Evolutionary conservation across 2,113 vertebrate genomes (phyloP), one percentile per base, ranked within the genome.

Genomic region (Baryphthengus martii): DNA sequence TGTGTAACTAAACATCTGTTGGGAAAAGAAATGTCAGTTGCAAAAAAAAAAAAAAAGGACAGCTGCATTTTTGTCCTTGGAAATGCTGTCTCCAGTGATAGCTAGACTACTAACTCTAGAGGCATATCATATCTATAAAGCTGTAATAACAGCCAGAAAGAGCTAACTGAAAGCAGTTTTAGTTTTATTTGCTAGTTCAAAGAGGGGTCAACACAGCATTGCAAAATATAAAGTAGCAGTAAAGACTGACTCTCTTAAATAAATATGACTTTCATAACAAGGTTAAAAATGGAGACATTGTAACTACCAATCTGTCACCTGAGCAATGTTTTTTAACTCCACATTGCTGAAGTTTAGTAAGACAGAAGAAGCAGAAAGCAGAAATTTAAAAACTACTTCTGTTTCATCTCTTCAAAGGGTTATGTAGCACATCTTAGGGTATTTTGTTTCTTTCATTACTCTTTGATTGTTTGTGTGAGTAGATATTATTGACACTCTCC

Each of bases 11-110:
- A 78, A 45, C 2, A 25, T 7, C 40, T 89, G 29, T 28, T 37
- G 17, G 18, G 21, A 72, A 94, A 66, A 58, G 6, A 84, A 80
- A 81, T 52, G 8, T 0, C 59, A 80, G 6, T 6, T 76, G 18
- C 1, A 35, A 68, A 68, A 79, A 29, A 26, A 28, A 71, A 42
- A 28, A 42, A 58, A 13, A 2, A 0, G 0, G 10, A 40, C 5
- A 59, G 2, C 31, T 72, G 8, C 7, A 62, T 40, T 85, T 89
- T n/a, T 86, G n/a, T 68, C 59, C 55, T 83, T 78, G n/a, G 23
- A 78, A 86, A 50, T 73, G 8, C 1, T 62, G 10, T 42, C 4
- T 71, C 8, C 9, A 28, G 2, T 45, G 15, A 35, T 17, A 89
- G 4, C 8, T 49, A 35, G n/a, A 15, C 25, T 70, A 25, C 10